Base-by-base conservation (phyloP, 2,888 invertebrate species). In the Orthosia gracilis region DNA sequence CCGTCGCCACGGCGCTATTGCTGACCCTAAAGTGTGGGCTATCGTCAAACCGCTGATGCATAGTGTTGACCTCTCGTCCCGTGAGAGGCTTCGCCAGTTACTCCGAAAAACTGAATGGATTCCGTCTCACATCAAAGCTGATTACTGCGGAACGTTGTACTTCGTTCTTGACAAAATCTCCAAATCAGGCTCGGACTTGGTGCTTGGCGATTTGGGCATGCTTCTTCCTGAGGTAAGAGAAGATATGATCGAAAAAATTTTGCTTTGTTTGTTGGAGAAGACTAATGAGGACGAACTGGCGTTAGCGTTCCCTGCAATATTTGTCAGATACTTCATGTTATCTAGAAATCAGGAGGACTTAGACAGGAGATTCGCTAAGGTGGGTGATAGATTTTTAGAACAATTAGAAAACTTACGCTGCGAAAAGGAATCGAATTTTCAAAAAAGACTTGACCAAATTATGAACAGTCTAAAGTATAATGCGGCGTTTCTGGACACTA, bases 271-370 rank as follows among this genome's bases (percentile, higher is more conserved):
- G 61, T 65, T 91, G 4, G 69, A 75, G 5, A 76, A 87, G 4
- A 66, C 80, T 17, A 59, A 76, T 15, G 73, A 87, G 3, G 69
- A 83, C n/a, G 23, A 83, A 13, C n/a, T 68, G 0, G 62, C 76
- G 13, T 69, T 76, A 52, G 62, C 91, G 40, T 88, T 87, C 73
- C 77, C 91, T 11, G 86, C 90, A 52, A 83, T 94, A 58, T 82
- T 92, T 50, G 89, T 90, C 0, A 93, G 92, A 79, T 92, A 89
- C 73, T 85, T 94, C 17, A 80, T 93, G 62, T 62, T 92, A 3
- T 87, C 90, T 63, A 87, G 87, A 80, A 86, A 79, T 59, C 85
- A 89, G 72, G 80, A 87, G 3, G 82, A 84, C 26, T 90, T 90
- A 69, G 83, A 84, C 13, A 78, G 67, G 3, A 89, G 89, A 70